phyloP scores from a whole-genome alignment of 2,113 vertebrate species.

The Cromileptes altivelis region DNA sequence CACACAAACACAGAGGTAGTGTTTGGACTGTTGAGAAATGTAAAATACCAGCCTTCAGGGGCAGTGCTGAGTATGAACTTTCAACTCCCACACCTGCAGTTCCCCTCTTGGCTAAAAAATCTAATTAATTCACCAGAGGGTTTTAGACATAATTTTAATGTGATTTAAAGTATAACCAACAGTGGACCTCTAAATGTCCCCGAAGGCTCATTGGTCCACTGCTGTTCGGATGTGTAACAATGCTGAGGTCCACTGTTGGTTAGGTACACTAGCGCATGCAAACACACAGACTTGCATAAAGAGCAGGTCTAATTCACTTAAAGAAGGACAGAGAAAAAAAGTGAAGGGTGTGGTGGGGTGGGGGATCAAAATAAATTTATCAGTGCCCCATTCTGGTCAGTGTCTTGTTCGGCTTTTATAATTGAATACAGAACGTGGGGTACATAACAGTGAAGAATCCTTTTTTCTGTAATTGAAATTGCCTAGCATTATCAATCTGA shows the following conservation, averaged over 20 bases:
- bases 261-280: background rate
- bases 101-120: no score
- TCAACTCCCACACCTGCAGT: no score
- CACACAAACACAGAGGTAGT: no score
- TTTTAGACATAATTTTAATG: no score
- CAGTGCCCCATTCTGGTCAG: background rate
- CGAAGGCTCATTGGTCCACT: background rate
- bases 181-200: background rate
- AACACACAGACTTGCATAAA: background rate
- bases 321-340: background rate
- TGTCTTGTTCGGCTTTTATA: conserved; percentile 4
- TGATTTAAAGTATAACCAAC: background rate
- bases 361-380: background rate
- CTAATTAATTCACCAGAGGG: no score
- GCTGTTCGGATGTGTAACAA: background rate
- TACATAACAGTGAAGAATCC: conserved; percentile 18
- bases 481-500: conserved; percentile 26
- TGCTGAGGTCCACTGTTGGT: background rate
- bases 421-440: conserved; percentile 2
- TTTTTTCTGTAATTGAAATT: conserved; percentile 2
- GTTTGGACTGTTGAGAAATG: no score
- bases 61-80: no score
- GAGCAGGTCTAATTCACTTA: conserved; percentile 9
- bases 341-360: no score
- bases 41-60: no score